Conservation (phyloP, 2,113 vertebrate species). For the Beaufortia kweichowensis region DNA sequence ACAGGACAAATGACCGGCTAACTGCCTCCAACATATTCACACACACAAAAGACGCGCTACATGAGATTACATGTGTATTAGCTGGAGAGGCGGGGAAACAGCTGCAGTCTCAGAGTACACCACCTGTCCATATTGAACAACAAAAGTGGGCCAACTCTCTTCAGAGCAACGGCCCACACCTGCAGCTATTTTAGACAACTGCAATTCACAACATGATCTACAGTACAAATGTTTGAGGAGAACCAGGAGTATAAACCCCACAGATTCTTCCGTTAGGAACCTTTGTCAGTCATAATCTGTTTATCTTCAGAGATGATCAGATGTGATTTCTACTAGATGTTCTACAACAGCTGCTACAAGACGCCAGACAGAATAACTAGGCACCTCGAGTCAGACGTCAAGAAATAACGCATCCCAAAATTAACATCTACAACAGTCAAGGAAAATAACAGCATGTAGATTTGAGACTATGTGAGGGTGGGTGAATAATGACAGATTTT, state of each 20-base stretch:
- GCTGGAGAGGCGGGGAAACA: slow-evolving; percentile 53
- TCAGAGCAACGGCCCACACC: slow-evolving; percentile 20
- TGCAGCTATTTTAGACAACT: slow-evolving; percentile 29
- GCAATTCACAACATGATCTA: neutral
- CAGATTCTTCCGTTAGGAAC: neutral
- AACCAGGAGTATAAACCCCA: neutral
- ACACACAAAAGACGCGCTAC: slow-evolving; percentile 2
- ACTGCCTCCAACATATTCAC: neutral
- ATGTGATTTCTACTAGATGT: neutral
- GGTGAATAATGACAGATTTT: no score
- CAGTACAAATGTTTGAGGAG: neutral
- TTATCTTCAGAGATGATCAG: neutral
- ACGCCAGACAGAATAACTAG: neutral
- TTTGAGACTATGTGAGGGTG: no score
- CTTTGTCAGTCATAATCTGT: neutral
- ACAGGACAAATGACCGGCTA: neutral
- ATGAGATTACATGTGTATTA: slow-evolving; percentile 18
- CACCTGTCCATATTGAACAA: slow-evolving; percentile 31
- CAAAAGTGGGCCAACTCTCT: slow-evolving; percentile 28
- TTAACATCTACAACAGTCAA: neutral
- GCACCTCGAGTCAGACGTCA: neutral
- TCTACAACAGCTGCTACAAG: neutral
- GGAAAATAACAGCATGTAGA: no score
- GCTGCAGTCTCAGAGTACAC: slow-evolving; percentile 47
- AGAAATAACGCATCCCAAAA: neutral